Evolutionary conservation across 2,797 vertebrate genomes (phyloP), one percentile per base, ranked within the genome.

Genomic region (Notamacropus eugenii): DNA sequence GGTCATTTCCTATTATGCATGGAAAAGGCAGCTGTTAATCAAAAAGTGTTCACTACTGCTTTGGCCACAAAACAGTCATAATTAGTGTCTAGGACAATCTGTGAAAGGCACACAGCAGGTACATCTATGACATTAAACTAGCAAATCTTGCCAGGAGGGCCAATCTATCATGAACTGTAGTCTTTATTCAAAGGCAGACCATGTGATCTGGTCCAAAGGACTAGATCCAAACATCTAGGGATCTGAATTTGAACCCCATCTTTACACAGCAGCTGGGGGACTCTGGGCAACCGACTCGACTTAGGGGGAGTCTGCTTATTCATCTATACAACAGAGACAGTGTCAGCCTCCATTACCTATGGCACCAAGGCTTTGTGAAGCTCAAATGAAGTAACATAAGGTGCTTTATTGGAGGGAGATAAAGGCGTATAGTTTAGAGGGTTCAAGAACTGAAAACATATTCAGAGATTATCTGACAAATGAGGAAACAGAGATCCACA

Each of bases 401-500:
- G 16, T 82, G n/a, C n/a, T 82, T 67, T n/a, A 40, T 8, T 46
- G 67, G 67, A 12, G 19, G 5, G n/a, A 82, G 19, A 82, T 11
- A 82, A 67, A 24, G 67, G n/a, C 1, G 5, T 82, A 24, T 11
- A 40, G 67, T 74, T 40, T 40, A n/a, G 50, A 62, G 90, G 90
- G 93, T 40, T 19, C 6, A 93, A 55, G 28, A 34, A 0, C 52
- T 27, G 29, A 56, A 94, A 92, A 13, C 54, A 46, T 90, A 56
- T n/a, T 67, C 56, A 54, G 16, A 46, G 90, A 54, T 74, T 31
- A 96, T 74, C 90, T 52, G 92, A 34, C 29, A 96, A 54, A 50
- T 10, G 22, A 1, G 13, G 93, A 6, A 34, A 57, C 93, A 94
- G 34, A 90, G 59, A 56, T 12, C 55, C 22, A 34, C 46, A 27